Evolutionary conservation across 2,113 vertebrate species (phyloP).

Genomic region (Gallinago undulata): DNA sequence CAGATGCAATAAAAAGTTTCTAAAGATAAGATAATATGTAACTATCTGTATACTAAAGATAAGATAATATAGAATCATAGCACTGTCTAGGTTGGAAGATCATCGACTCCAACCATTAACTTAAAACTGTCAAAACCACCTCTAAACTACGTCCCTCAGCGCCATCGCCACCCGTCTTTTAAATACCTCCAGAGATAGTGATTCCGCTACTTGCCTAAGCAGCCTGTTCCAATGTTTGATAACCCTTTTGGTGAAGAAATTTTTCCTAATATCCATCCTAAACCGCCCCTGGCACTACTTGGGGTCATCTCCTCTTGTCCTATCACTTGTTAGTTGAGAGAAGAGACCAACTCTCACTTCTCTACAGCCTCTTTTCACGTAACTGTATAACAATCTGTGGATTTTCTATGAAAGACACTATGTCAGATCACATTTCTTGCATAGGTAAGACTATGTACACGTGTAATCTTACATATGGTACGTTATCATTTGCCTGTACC

Average conservation of each 20-base stretch:
- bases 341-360: neutral
- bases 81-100: neutral
- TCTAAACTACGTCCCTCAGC: neutral
- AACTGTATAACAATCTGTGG: neutral
- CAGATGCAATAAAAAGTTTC: neutral
- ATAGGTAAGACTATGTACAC: neutral
- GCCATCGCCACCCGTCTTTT: neutral
- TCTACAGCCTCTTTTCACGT: neutral
- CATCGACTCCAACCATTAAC: neutral
- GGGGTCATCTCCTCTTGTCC: neutral
- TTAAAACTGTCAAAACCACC: neutral
- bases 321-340: neutral
- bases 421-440: neutral
- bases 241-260: neutral
- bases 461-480: neutral
- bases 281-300: neutral
- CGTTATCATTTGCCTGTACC: neutral
- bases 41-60: neutral
- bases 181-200: neutral
- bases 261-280: neutral
- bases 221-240: neutral
- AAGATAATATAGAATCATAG: neutral
- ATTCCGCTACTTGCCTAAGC: neutral
- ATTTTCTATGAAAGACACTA: neutral
- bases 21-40: neutral